Evolutionary conservation across 2,888 invertebrate genomes (phyloP).

Genomic region (Chloroclystis v-ata): DNA sequence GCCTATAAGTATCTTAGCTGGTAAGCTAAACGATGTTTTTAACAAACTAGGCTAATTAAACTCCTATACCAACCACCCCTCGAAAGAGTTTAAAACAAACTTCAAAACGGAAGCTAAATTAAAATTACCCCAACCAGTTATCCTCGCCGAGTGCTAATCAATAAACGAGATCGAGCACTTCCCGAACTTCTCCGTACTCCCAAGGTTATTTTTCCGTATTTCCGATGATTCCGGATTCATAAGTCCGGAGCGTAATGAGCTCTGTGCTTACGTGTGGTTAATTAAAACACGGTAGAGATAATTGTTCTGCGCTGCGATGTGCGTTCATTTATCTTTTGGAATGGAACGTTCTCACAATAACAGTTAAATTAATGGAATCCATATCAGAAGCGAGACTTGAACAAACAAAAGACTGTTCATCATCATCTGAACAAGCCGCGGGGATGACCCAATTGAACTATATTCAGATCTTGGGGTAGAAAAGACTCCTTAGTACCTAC

Average conservation of each 20-base stretch:
- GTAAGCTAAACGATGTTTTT: neutral
- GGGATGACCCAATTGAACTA: too few relatives aligned
- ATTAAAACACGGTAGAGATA: too few relatives aligned
- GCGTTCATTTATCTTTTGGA: neutral
- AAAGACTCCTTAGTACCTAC: too few relatives aligned
- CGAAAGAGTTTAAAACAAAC: conserved; percentile 13
- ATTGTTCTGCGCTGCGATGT: conserved; percentile 7
- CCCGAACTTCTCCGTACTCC: conserved; percentile 13
- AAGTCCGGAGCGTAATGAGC: neutral
- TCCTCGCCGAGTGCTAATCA: conserved; percentile 15
- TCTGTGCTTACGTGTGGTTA: too few relatives aligned
- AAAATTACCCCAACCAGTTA: conserved; percentile 19
- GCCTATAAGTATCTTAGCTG: too few relatives aligned
- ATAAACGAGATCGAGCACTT: conserved; percentile 20
- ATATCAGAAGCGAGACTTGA: too few relatives aligned
- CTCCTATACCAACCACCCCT: neutral
- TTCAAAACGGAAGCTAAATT: conserved; percentile 11
- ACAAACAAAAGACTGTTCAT: too few relatives aligned
- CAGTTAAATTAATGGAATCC: too few relatives aligned
- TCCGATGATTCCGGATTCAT: conserved; percentile 8
- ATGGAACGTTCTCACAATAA: too few relatives aligned
- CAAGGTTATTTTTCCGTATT: conserved; percentile 18
- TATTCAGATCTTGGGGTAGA: too few relatives aligned
- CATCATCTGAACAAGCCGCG: too few relatives aligned
- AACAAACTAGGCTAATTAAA: neutral